phyloP scores from a whole-genome alignment of 2,888 invertebrate genomes.

The Caenorhabditis sp. region DNA sequence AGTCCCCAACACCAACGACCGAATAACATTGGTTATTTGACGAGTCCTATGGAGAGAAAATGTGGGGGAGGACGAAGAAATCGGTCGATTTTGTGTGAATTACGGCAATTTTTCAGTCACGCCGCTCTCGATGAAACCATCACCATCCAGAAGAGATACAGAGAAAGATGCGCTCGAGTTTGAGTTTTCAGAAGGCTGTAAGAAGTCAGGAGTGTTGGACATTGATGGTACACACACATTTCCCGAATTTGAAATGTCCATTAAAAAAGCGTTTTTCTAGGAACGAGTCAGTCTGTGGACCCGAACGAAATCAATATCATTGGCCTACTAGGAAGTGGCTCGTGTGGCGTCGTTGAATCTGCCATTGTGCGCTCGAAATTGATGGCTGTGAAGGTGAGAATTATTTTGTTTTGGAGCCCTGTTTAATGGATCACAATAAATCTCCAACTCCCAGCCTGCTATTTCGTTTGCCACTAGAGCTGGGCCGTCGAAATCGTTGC shows the following conservation, averaged over 20 bases:
- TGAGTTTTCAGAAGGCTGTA: constrained; percentile 47
- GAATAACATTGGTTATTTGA: constrained; percentile 57
- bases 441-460: not conserved
- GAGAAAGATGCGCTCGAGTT: constrained; percentile 52
- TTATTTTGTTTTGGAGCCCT: constrained; percentile 7
- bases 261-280: no score
- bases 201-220: constrained; percentile 44
- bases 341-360: constrained; percentile 53
- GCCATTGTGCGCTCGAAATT: constrained; percentile 41
- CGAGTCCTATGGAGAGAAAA: constrained; percentile 59
- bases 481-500: constrained; percentile 39
- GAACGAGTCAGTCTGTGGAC: constrained; percentile 33
- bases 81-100: constrained; percentile 7
- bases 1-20: constrained; percentile 57
- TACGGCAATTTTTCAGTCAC: constrained; percentile 41
- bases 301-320: constrained; percentile 50
- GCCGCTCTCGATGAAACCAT: constrained; percentile 56
- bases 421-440: constrained; percentile 25
- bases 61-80: constrained; percentile 14
- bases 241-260: no score
- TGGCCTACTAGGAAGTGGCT: constrained; percentile 53
- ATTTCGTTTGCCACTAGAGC: not conserved
- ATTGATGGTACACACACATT: constrained; percentile 55
- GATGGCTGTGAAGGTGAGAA: constrained; percentile 56
- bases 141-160: constrained; percentile 55